Base-by-base conservation (phyloP, 2,113 vertebrate species). In the Halichoerus grypus region DNA sequence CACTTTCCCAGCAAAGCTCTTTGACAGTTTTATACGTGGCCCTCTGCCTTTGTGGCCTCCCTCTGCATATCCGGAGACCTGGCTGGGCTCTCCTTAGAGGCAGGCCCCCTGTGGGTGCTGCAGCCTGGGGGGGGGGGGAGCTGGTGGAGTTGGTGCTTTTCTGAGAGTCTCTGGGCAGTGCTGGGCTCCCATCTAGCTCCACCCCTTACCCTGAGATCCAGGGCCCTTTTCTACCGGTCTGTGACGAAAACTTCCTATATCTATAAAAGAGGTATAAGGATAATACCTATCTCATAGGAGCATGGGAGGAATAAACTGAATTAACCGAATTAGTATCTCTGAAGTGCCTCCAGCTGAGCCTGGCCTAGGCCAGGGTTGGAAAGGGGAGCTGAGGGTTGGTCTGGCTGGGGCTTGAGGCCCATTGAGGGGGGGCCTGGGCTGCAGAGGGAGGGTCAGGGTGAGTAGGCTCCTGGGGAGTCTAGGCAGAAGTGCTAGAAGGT, bases 41-140 rank as follows among this genome's bases (percentile, higher is more conserved):
- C 16, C 24, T 11, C 55, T 1, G 57, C 11, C 26, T 22, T 7
- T 7, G 33, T 12, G 10, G 49, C 63, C 67, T 15, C 7, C 42
- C 51, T 33, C 21, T 46, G 67, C 49, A 0, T 0, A 13, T 24
- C 3, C 0, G 4, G 59, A 51, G 46, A 36, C 31, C 77, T 3
- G 21, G n/a, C 28, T 16, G n/a, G 76, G 61, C 59, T 65, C 36
- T 55, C 11, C 15, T 22, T 16, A 51, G 13, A 33, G 39, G 22
- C 16, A 31, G 55, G 53, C 31, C 24, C 7, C 53, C 3, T n/a
- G 28, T 12, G 13, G 21, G 18, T 31, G 14, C 63, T 67, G 31
- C 14, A 6, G 31, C 31, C 31, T 6, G 1, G 31, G 26, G 24
- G 42, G 14, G 4, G 7, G 15, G 65, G 31, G 65, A 15, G 31